Evolutionary conservation across 2,113 vertebrate species (phyloP).

Genomic region (Dicaeum eximium): DNA sequence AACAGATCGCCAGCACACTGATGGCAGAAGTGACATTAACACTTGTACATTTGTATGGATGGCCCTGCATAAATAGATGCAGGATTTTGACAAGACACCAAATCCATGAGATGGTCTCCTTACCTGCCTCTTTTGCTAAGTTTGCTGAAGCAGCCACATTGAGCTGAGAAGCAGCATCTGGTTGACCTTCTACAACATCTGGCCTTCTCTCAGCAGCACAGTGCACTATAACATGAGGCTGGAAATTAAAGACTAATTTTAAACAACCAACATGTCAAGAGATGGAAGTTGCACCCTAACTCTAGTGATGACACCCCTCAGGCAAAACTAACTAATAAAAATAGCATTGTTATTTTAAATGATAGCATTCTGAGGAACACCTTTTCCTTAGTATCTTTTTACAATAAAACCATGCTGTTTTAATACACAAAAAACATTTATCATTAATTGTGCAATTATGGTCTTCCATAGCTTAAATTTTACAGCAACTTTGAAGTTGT

Average conservation of each 20-base stretch:
- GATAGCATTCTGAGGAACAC: accelerated
- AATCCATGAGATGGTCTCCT: not conserved
- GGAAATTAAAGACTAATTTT: conserved; percentile 67
- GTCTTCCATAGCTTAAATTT: not conserved
- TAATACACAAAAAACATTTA: not conserved
- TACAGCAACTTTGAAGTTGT: not conserved
- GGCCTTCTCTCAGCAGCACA: conserved; percentile 96
- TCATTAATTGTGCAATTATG: not conserved
- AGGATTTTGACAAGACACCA: not conserved
- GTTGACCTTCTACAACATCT: conserved; percentile 89
- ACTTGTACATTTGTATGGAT: accelerated
- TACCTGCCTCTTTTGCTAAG: conserved; percentile 92
- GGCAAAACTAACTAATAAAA: not conserved
- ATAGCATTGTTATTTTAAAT: not conserved
- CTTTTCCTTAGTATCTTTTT: not conserved
- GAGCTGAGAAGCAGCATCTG: conserved; percentile 85
- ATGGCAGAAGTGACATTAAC: not conserved
- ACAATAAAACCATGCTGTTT: not conserved
- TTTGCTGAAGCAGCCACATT: conserved; percentile 90
- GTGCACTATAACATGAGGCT: conserved; percentile 93
- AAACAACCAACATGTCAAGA: conserved; percentile 12
- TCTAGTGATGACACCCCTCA: not conserved
- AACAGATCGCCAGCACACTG: accelerated
- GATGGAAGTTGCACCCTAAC: not conserved
- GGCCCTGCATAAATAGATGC: not conserved